These are phyloP conservation scores for Serripes groenlandicus DNA, from an alignment of 2,888 invertebrate species.

Conservation along the genomic window DNA sequence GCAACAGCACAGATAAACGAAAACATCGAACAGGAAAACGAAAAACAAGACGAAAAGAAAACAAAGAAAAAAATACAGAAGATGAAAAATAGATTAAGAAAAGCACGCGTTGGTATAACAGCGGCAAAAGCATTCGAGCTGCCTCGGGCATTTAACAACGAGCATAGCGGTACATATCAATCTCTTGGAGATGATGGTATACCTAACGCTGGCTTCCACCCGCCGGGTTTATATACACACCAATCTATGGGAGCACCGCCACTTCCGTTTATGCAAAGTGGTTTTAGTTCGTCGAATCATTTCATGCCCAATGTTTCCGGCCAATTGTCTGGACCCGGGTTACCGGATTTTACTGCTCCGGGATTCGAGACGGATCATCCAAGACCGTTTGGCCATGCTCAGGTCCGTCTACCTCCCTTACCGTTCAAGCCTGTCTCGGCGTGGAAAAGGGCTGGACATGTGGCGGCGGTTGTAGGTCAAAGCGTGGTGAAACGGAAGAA, in stretches of 20 bases:
- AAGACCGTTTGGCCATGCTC: background rate
- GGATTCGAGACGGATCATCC: slow-evolving; percentile 1
- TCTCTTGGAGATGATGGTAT: background rate
- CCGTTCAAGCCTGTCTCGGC: background rate
- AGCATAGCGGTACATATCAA: slow-evolving; percentile 6
- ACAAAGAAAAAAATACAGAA: slow-evolving; percentile 3
- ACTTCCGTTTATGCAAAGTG: background rate
- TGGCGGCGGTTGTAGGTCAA: background rate
- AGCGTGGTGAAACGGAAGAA: background rate
- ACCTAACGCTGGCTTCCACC: background rate
- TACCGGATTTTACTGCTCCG: background rate
- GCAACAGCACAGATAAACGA: background rate
- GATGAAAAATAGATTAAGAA: background rate
- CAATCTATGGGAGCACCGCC: background rate
- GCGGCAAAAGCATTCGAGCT: slow-evolving; percentile 24
- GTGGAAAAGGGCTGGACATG: slow-evolving; percentile 2
- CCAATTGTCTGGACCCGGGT: background rate
- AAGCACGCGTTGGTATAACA: slow-evolving; percentile 16
- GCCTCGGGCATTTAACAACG: background rate
- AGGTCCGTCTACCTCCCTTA: slow-evolving; percentile 11
- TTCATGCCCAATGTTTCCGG: too few species aligned
- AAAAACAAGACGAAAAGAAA: slow-evolving; percentile 5
- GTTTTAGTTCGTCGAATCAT: background rate
- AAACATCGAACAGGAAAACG: background rate
- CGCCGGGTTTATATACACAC: background rate